phyloP scores from a whole-genome alignment of 2,113 vertebrate species.

The Tetraodon nigroviridis region DNA sequence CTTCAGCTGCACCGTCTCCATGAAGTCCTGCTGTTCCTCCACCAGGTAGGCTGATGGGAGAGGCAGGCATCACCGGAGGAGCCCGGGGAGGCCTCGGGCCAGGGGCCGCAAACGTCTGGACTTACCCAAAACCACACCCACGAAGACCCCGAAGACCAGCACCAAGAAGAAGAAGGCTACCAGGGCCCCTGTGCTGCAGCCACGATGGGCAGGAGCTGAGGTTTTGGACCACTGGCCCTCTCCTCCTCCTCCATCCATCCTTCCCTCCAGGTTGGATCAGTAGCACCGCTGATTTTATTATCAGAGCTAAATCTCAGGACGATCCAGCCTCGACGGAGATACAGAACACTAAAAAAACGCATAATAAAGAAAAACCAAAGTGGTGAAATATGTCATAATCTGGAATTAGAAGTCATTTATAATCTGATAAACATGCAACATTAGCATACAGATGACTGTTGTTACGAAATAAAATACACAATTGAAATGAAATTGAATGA shows the following conservation, averaged over 20 bases:
- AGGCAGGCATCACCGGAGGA: background rate
- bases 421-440: background rate
- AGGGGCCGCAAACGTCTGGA: background rate
- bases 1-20: constrained; percentile 77
- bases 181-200: constrained; percentile 39
- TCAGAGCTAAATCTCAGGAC: constrained; percentile 22
- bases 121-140: constrained; percentile 70
- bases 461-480: too few species aligned
- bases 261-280: constrained; percentile 62
- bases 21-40: constrained; percentile 69
- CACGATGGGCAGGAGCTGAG: constrained; percentile 16
- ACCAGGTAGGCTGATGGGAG: constrained; percentile 61
- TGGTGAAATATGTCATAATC: background rate
- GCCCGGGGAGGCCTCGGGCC: too few species aligned
- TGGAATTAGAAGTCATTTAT: too few species aligned
- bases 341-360: background rate
- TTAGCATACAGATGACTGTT: too few species aligned
- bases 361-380: background rate
- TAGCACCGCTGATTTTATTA: constrained; percentile 11
- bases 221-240: constrained; percentile 19
- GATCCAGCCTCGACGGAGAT: constrained; percentile 19
- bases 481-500: too few species aligned
- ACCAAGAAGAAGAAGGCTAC: constrained; percentile 56
- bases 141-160: constrained; percentile 61
- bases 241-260: constrained; percentile 63